Percentiles rank a stretch among this genome's conserved stretches.
phyloP scores from a whole-genome alignment of 2,797 vertebrate species.

The Pseudocheirus occidentalis region DNA sequence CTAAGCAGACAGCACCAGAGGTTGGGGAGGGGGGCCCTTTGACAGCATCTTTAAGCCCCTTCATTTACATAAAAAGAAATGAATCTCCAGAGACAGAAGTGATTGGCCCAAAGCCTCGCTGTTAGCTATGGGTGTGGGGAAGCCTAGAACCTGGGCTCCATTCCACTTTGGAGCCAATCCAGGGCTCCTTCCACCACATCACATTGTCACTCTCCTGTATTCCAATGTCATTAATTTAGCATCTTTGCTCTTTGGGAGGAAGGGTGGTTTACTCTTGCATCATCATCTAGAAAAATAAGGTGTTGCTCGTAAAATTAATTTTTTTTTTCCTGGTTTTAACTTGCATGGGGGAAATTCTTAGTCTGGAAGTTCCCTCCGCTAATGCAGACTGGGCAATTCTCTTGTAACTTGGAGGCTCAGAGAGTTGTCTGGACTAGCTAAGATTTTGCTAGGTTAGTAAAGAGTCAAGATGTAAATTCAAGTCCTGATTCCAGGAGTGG shows the following conservation, averaged over 20 bases:
- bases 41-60: conserved; percentile 20
- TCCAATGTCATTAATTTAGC: conserved; percentile 21
- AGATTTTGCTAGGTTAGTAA: background rate
- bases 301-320: background rate
- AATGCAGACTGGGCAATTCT: background rate
- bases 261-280: background rate
- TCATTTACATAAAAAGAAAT: conserved; percentile 1
- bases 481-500: background rate
- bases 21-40: conserved; percentile 5
- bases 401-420: background rate
- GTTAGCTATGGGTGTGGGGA: background rate
- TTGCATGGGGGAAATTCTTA: background rate
- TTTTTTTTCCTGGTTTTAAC: background rate
- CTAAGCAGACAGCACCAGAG: conserved; percentile 20
- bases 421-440: background rate
- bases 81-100: conserved; percentile 16
- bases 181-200: conserved; percentile 20
- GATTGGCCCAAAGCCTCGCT: background rate
- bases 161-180: conserved; percentile 17
- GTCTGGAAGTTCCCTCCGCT: background rate
- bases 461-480: background rate
- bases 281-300: background rate
- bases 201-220: background rate
- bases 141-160: background rate
- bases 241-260: conserved; percentile 36